A percentile compares a stretch with the other conserved stretches of the same genome.
phyloP scores from a whole-genome alignment of 2,888 invertebrate genomes.

The Molanna angustata region DNA sequence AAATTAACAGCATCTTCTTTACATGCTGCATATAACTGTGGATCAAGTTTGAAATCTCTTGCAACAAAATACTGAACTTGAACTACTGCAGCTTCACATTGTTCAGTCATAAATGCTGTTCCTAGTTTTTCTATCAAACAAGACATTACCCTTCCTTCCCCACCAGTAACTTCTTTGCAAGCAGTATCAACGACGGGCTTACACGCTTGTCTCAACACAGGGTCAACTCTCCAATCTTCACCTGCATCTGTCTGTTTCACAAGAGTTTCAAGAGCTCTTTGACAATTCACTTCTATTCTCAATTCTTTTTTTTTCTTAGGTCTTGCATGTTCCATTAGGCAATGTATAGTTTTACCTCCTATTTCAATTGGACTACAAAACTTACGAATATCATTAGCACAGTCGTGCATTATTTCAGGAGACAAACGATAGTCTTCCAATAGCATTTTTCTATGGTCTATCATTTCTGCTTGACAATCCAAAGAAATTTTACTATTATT shows the following conservation, averaged over 20 bases:
- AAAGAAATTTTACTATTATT: constrained; percentile 71
- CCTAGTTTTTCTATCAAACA: constrained; percentile 93
- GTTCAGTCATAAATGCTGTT: constrained; percentile 77
- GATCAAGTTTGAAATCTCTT: constrained; percentile 90
- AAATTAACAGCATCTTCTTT: constrained; percentile 79
- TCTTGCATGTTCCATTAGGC: constrained; percentile 86
- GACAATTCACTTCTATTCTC: constrained; percentile 67
- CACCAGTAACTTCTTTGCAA: constrained; percentile 70
- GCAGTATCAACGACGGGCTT: constrained; percentile 77
- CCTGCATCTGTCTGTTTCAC: constrained; percentile 89
- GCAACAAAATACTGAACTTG: constrained; percentile 98
- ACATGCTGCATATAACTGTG: constrained; percentile 84
- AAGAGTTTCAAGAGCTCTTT: constrained; percentile 74
- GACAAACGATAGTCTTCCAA: constrained; percentile 93
- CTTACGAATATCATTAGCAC: constrained; percentile 77
- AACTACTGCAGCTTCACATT: constrained; percentile 87
- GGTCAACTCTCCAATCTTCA: constrained; percentile 94
- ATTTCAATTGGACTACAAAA: constrained; percentile 73
- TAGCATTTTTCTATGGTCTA: constrained; percentile 84
- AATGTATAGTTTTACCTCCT: constrained; percentile 91
- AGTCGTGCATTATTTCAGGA: constrained; percentile 87
- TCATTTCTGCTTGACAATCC: constrained; percentile 86
- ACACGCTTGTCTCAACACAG: constrained; percentile 82
- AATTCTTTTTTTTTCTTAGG: constrained; percentile 61
- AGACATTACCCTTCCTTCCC: constrained; percentile 81